Evolutionary conservation across 2,888 invertebrate genomes (phyloP).

Genomic region (Drosophila percnosoma): DNA sequence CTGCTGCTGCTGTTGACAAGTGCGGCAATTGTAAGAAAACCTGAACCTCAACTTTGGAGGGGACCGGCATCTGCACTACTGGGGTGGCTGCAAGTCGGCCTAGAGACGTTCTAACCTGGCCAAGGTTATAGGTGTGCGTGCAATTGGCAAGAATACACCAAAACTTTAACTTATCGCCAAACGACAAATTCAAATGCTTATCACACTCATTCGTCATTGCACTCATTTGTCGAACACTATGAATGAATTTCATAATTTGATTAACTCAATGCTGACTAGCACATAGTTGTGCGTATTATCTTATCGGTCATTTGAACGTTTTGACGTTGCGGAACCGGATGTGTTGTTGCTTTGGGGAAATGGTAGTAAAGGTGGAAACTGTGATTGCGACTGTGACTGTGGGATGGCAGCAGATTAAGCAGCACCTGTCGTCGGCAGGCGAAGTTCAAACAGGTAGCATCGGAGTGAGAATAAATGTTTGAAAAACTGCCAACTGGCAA

Average conservation of each 20-base stretch:
- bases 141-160: background rate
- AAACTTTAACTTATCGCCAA: background rate
- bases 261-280: background rate
- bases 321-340: slow-evolving; percentile 16
- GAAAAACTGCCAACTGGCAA: slow-evolving; percentile 7
- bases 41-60: slow-evolving; percentile 35
- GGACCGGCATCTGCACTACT: background rate
- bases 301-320: slow-evolving; percentile 3
- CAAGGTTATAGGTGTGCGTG: slow-evolving; percentile 4
- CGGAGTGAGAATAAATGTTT: slow-evolving; percentile 28
- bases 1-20: slow-evolving; percentile 62
- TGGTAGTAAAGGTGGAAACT: slow-evolving; percentile 23
- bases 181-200: background rate
- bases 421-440: slow-evolving; percentile 46
- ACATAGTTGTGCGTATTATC: background rate
- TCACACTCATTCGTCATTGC: background rate
- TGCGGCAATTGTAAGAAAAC: slow-evolving; percentile 74
- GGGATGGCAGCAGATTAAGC: slow-evolving; percentile 3
- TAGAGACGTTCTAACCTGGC: slow-evolving; percentile 2
- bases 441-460: slow-evolving; percentile 43
- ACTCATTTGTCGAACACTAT: background rate
- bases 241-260: background rate
- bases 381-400: background rate
- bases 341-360: background rate
- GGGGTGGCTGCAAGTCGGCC: slow-evolving; percentile 1